Conservation (phyloP, 2,113 vertebrate genomes). For the Antechinus flavipes region DNA sequence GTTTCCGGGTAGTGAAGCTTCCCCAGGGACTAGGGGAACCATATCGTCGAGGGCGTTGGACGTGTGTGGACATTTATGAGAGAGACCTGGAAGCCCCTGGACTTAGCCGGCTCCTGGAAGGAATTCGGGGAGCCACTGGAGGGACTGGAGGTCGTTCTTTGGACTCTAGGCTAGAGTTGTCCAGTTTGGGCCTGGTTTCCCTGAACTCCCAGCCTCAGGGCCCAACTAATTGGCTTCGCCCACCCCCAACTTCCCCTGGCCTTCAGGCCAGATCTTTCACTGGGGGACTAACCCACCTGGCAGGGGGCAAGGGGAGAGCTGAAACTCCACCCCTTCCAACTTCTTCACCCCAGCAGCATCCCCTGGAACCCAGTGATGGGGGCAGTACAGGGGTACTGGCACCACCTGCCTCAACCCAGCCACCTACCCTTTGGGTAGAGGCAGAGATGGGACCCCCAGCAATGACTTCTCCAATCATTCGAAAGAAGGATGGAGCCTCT, state of each 20-base stretch:
- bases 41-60: constrained; percentile 91
- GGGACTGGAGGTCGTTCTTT: constrained; percentile 87
- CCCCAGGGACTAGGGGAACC: constrained; percentile 85
- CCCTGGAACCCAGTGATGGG: constrained; percentile 57
- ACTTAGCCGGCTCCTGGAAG: constrained; percentile 83
- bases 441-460: constrained; percentile 58
- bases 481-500: constrained; percentile 68
- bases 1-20: constrained; percentile 91
- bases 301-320: constrained; percentile 59
- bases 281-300: constrained; percentile 75
- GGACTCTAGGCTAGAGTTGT: constrained; percentile 86
- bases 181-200: constrained; percentile 67
- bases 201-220: constrained; percentile 58
- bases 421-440: constrained; percentile 68
- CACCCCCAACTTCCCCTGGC: constrained; percentile 71
- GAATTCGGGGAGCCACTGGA: constrained; percentile 83
- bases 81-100: constrained; percentile 80
- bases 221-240: constrained; percentile 75
- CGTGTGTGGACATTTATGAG: constrained; percentile 88
- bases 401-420: constrained; percentile 34
- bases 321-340: constrained; percentile 60
- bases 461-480: constrained; percentile 54
- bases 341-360: constrained; percentile 70
- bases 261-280: constrained; percentile 77
- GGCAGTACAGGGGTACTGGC: neutral